Percentiles rank a stretch among this genome's conserved stretches.
These are phyloP conservation scores for Gisinianus flammeolus DNA, from an alignment of 2,888 invertebrate genomes.

Conservation along the genomic window DNA sequence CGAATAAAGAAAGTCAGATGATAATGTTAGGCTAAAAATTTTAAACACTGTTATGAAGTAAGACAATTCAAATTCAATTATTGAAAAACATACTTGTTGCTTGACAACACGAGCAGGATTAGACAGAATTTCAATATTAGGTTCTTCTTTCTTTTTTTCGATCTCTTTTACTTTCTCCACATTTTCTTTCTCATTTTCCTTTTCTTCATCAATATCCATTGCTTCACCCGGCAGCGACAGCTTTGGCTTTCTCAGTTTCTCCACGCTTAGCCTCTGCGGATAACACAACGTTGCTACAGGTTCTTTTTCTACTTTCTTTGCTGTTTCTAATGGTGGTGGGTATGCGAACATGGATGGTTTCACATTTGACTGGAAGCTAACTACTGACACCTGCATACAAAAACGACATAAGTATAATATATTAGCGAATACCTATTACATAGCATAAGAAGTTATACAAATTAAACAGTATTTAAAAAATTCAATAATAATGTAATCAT, in stretches of 20 bases:
- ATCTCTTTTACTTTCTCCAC: slow-evolving; percentile 65
- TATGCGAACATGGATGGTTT: slow-evolving; percentile 96
- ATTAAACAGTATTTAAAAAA: not conserved
- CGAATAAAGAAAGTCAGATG: not conserved
- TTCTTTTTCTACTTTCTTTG: slow-evolving; percentile 96
- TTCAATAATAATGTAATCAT: not conserved
- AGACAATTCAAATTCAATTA: not conserved
- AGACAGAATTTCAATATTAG: slow-evolving; percentile 85
- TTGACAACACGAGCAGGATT: slow-evolving; percentile 96
- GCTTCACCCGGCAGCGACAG: slow-evolving; percentile 62
- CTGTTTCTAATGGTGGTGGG: slow-evolving; percentile 95
- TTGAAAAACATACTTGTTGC: slow-evolving; percentile 70
- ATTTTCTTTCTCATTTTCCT: slow-evolving; percentile 62
- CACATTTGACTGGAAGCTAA: slow-evolving; percentile 90
- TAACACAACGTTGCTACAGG: slow-evolving; percentile 97
- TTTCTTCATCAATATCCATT: slow-evolving; percentile 64
- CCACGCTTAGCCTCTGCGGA: slow-evolving; percentile 90
- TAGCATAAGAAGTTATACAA: not conserved
- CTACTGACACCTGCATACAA: slow-evolving; percentile 77
- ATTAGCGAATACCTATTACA: not conserved
- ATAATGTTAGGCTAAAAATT: not conserved
- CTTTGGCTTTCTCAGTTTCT: slow-evolving; percentile 72
- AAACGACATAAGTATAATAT: not conserved
- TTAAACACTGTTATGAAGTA: slow-evolving; percentile 15
- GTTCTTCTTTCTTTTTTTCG: slow-evolving; percentile 74